phyloP scores from a whole-genome alignment of 2,888 invertebrate genomes.

The Mimumesa dahlbomi region DNA sequence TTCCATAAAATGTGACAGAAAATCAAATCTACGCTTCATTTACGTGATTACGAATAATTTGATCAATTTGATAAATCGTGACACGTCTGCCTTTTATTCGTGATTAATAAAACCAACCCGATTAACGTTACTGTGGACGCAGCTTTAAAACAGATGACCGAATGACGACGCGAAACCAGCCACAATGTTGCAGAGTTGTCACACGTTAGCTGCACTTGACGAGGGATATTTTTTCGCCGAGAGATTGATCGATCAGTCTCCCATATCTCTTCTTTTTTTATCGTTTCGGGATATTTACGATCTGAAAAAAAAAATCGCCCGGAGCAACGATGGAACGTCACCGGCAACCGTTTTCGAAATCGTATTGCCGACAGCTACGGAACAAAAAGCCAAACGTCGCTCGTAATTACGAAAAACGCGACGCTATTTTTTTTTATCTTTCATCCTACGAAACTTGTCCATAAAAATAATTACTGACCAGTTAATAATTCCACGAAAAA shows the following conservation, averaged over 20 bases:
- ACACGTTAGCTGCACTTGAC: slow-evolving; percentile 10
- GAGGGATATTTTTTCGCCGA: slow-evolving; percentile 19
- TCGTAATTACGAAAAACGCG: too few relatives aligned
- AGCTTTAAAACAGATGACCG: slow-evolving; percentile 17
- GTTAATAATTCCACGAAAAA: slow-evolving; percentile 27
- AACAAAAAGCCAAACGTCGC: too few relatives aligned
- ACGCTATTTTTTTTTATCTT: too few relatives aligned
- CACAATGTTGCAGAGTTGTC: slow-evolving; percentile 53
- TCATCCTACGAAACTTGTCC: too few relatives aligned
- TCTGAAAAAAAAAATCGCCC: background rate
- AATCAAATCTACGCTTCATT: too few relatives aligned
- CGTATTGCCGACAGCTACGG: too few relatives aligned
- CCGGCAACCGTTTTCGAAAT: background rate
- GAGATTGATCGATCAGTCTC: slow-evolving; percentile 49
- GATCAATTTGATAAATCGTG: too few relatives aligned
- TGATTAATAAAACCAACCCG: background rate
- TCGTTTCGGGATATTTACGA: background rate
- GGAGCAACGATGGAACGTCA: background rate
- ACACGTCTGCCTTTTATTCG: too few relatives aligned
- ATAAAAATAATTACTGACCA: too few relatives aligned
- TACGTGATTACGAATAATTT: too few relatives aligned
- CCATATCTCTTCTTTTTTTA: slow-evolving; percentile 11
- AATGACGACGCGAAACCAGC: slow-evolving; percentile 31
- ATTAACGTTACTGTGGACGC: slow-evolving; percentile 17
- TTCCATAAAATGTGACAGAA: too few relatives aligned